Evolutionary conservation across 2,888 invertebrate genomes (phyloP).

Genomic region (Orchesella flavescens): DNA sequence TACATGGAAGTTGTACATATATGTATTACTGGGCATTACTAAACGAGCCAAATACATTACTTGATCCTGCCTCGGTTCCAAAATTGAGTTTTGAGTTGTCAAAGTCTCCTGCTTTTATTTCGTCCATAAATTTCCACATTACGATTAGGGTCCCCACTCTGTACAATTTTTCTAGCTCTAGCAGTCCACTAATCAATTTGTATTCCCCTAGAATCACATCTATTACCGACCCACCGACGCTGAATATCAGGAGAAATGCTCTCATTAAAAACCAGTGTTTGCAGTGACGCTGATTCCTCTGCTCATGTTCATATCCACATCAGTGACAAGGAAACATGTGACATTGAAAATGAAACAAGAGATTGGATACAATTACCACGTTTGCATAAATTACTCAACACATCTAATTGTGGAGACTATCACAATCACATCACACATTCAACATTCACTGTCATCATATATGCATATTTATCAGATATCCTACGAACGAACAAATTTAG

Average conservation of each 20-base stretch:
- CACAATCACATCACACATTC: no score
- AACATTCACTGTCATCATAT: no score
- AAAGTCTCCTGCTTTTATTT: constrained; percentile 61
- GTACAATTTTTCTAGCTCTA: constrained; percentile 61
- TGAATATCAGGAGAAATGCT: constrained; percentile 46
- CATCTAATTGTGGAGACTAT: neutral
- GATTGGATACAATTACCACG: constrained; percentile 30
- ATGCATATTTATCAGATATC: no score
- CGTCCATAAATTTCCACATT: constrained; percentile 63
- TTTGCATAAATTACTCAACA: constrained; percentile 42
- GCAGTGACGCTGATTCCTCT: constrained; percentile 64
- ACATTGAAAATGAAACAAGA: constrained; percentile 50
- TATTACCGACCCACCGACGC: constrained; percentile 58
- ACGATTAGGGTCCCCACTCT: constrained; percentile 47
- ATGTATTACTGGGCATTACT: constrained; percentile 45
- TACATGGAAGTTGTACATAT: neutral
- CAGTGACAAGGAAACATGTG: neutral
- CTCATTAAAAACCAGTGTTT: constrained; percentile 61
- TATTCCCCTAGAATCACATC: constrained; percentile 56
- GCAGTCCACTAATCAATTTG: constrained; percentile 50
- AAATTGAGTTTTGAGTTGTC: constrained; percentile 59
- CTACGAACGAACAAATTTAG: no score
- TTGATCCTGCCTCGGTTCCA: constrained; percentile 51
- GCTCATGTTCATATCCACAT: neutral
- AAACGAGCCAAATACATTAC: constrained; percentile 53